These are phyloP conservation scores for Pocillopora grandis DNA, from an alignment of 92 coral and sea anemone species.

Conservation along the genomic window DNA sequence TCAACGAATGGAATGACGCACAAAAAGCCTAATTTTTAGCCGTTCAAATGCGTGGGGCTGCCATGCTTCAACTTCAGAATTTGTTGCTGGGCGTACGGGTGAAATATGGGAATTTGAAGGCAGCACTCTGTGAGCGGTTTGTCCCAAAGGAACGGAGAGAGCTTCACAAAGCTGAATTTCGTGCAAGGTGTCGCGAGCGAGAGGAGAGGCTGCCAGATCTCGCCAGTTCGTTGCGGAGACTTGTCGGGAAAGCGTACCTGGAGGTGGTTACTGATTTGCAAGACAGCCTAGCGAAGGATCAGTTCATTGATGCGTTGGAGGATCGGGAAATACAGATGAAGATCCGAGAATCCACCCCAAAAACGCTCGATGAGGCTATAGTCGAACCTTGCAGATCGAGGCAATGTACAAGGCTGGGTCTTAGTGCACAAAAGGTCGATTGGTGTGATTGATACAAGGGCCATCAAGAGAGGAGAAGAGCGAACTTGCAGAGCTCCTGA, in stretches of 20 bases:
- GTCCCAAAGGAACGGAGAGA: background rate
- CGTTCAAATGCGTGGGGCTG: constrained; percentile 12
- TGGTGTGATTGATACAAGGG: too few species aligned
- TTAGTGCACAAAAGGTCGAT: too few species aligned
- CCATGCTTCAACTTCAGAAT: constrained; percentile 11
- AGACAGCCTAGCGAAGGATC: constrained; percentile 27
- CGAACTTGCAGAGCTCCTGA: background rate
- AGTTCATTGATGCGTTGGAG: constrained; percentile 38
- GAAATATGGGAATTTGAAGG: background rate
- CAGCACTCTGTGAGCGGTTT: background rate
- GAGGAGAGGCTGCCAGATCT: constrained; percentile 35
- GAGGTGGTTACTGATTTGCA: background rate
- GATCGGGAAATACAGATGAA: constrained; percentile 3
- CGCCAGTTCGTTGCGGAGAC: background rate
- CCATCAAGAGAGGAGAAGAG: background rate
- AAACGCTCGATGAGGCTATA: constrained; percentile 10
- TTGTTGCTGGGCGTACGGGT: background rate
- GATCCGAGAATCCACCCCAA: background rate
- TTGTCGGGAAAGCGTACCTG: constrained; percentile 1
- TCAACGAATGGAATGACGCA: background rate
- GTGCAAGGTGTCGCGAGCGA: background rate
- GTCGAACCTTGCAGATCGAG: constrained; percentile 24
- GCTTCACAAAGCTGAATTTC: constrained; percentile 1
- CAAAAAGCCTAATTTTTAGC: background rate
- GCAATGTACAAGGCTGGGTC: constrained; percentile 19